Evolutionary conservation across 2,888 invertebrate species (phyloP).

Genomic region (Smittia aterrima): DNA sequence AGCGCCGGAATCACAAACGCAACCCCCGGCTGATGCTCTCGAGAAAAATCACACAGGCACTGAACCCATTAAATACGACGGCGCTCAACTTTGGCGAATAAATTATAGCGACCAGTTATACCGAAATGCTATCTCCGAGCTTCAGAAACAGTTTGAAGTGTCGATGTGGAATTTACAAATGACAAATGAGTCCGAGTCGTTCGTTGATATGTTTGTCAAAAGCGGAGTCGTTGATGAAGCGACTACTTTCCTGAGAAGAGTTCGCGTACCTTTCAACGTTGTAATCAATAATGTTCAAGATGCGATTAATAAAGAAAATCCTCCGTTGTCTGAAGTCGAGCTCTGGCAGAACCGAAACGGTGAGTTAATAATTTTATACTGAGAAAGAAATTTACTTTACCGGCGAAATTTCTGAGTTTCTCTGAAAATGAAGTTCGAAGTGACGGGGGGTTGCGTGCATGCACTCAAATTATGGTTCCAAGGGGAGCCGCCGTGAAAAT

Average conservation of each 20-base stretch:
- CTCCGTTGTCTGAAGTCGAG: conserved; percentile 65
- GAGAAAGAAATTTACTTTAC: not conserved
- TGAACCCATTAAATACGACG: conserved; percentile 63
- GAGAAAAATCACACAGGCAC: conserved; percentile 34
- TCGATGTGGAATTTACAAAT: conserved; percentile 52
- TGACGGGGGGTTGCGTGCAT: not conserved
- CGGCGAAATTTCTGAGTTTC: conserved; percentile 9
- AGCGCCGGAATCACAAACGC: not conserved
- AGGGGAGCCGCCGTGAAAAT: not conserved
- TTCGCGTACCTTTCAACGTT: conserved; percentile 66
- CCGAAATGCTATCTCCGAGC: conserved; percentile 56
- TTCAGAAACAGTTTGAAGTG: conserved; percentile 58
- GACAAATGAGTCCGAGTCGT: conserved; percentile 57
- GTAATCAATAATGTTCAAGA: conserved; percentile 75
- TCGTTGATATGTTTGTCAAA: conserved; percentile 71
- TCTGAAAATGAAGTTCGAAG: conserved; percentile 17
- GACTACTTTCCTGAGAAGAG: conserved; percentile 60
- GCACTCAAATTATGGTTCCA: not conserved
- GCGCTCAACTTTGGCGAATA: conserved; percentile 76
- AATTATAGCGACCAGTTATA: conserved; percentile 57
- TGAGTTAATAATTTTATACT: conserved; percentile 49
- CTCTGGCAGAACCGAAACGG: conserved; percentile 68
- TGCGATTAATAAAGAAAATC: conserved; percentile 78
- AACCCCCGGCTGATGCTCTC: conserved; percentile 9
- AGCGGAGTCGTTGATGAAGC: conserved; percentile 64